Conservation (phyloP, 2,113 vertebrate genomes). For the Ptychochromis oligacanthus region DNA sequence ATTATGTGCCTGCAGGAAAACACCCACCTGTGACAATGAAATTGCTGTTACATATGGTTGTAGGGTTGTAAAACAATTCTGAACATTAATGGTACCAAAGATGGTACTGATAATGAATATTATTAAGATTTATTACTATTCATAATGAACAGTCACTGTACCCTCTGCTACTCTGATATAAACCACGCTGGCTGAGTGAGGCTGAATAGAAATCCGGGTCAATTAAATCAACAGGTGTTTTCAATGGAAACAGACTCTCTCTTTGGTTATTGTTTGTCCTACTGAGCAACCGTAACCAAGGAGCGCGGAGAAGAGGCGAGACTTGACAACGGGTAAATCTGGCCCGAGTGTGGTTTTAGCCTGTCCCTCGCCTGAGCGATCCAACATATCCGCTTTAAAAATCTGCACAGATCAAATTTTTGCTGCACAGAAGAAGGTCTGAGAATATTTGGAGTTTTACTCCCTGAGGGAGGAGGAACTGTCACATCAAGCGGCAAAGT, state of each 20-base stretch:
- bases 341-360: conserved; percentile 29
- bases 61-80: not conserved
- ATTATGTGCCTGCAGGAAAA: not conserved
- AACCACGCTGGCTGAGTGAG: conserved; percentile 16
- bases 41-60: not conserved
- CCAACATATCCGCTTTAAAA: not conserved
- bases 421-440: not conserved
- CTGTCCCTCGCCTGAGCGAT: conserved; percentile 7
- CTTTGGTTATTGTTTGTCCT: conserved; percentile 42
- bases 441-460: not conserved
- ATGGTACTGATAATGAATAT: not conserved
- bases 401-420: not conserved
- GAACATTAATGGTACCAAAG: not conserved
- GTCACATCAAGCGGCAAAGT: conserved; percentile 1
- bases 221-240: conserved; percentile 57
- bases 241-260: conserved; percentile 31
- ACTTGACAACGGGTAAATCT: conserved; percentile 26
- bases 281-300: conserved; percentile 58
- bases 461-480: not conserved
- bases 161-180: not conserved
- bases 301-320: conserved; percentile 3
- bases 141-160: not conserved
- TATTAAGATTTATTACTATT: not conserved
- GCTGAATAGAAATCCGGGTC: conserved; percentile 23
- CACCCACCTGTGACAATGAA: not conserved